These are phyloP conservation scores for Acropora tenuis DNA, from an alignment of 64 coral and sea anemone genomes.

Conservation along the genomic window DNA sequence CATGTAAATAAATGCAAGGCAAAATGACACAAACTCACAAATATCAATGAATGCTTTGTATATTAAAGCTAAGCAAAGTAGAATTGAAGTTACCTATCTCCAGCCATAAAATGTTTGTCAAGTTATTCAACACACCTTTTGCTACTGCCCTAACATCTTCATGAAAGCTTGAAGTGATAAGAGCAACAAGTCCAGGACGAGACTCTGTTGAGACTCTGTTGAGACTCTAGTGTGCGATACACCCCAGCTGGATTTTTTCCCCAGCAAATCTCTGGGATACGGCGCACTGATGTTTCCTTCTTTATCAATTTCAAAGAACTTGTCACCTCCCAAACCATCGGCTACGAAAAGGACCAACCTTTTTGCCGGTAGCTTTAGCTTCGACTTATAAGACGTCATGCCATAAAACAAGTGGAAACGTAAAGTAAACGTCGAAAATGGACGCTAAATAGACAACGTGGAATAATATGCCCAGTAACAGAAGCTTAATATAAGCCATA, in stretches of 20 bases:
- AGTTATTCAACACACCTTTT: slow-evolving; percentile 65
- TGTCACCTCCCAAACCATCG: slow-evolving; percentile 91
- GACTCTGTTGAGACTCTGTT: slow-evolving; percentile 98
- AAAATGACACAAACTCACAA: too few species aligned
- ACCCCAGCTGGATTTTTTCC: slow-evolving; percentile 83
- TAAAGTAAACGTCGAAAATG: slow-evolving; percentile 98
- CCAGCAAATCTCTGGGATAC: slow-evolving; percentile 78
- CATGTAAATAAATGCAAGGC: too few species aligned
- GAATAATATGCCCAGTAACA: slow-evolving; percentile 77
- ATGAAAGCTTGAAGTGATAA: slow-evolving; percentile 91
- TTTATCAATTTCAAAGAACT: slow-evolving; percentile 89
- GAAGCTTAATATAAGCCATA: neutral
- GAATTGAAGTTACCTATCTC: slow-evolving; percentile 73
- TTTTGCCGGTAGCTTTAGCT: slow-evolving; percentile 73
- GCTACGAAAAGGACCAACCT: slow-evolving; percentile 90
- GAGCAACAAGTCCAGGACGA: slow-evolving; percentile 93
- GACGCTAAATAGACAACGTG: slow-evolving; percentile 87
- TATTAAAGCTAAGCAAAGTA: too few species aligned
- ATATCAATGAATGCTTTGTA: too few species aligned
- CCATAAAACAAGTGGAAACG: slow-evolving; percentile 95
- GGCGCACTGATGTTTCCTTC: slow-evolving; percentile 70
- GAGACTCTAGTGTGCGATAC: slow-evolving; percentile 98
- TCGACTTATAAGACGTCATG: slow-evolving; percentile 82
- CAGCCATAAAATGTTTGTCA: slow-evolving; percentile 13
- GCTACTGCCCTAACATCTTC: slow-evolving; percentile 99